Evolutionary conservation across 2,113 vertebrate species (phyloP).

Genomic region (Solenodon paradoxus): DNA sequence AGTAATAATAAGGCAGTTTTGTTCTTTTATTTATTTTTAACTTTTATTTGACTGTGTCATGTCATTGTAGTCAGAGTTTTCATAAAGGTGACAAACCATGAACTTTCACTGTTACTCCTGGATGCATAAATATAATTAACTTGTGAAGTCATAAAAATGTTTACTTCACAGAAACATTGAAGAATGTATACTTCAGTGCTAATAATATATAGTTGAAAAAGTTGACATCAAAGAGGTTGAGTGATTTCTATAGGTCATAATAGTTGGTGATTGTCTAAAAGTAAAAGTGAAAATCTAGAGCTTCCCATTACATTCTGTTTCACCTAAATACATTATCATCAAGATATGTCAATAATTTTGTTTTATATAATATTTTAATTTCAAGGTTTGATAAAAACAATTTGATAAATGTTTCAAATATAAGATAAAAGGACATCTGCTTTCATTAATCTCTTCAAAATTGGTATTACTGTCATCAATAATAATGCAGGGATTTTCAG

Average conservation of each 20-base stretch:
- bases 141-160: neutral
- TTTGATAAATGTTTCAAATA: neutral
- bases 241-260: neutral
- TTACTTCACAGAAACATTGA: neutral
- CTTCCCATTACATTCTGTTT: neutral
- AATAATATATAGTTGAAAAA: neutral
- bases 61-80: neutral
- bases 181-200: neutral
- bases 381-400: neutral
- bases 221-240: neutral
- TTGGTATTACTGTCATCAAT: neutral
- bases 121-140: neutral
- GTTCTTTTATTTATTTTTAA: neutral
- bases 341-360: neutral
- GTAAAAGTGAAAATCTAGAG: neutral
- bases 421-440: neutral
- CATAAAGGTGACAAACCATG: neutral
- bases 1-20: neutral
- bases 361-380: neutral
- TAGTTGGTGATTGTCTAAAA: neutral
- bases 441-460: slow-evolving; percentile 30
- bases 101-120: neutral
- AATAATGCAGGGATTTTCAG: neutral
- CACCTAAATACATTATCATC: neutral
- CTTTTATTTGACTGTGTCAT: neutral